A percentile compares a stretch with the other conserved stretches of the same genome.
phyloP scores from a whole-genome alignment of 2,888 invertebrate genomes.

The Leptinotarsa haldemani region DNA sequence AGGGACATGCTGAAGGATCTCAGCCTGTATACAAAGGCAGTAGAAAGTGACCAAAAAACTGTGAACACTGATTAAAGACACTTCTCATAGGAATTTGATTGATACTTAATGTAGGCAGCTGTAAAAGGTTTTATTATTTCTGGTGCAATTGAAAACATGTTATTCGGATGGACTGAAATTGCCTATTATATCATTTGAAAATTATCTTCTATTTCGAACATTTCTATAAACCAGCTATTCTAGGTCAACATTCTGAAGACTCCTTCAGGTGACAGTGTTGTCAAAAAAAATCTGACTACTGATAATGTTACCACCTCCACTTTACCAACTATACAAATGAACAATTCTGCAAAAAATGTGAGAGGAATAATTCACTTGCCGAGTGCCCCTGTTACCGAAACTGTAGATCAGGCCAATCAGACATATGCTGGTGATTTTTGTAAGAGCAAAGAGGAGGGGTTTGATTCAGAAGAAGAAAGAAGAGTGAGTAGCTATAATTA shows the following conservation, averaged over 20 bases:
- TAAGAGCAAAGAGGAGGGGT: conserved; percentile 52
- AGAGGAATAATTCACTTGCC: conserved; percentile 54
- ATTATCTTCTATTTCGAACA: not conserved
- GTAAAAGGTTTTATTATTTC: no score
- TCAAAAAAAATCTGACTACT: conserved; percentile 47
- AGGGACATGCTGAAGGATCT: no score
- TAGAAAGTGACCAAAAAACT: no score
- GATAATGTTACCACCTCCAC: conserved; percentile 48
- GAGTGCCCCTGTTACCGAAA: conserved; percentile 49
- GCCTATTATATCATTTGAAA: no score
- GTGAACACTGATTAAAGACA: no score
- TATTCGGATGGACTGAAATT: no score
- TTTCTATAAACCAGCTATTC: conserved; percentile 6
- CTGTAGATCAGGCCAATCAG: conserved; percentile 58
- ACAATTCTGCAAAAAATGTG: conserved; percentile 43
- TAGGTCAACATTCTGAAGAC: conserved; percentile 52
- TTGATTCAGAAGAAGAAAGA: conserved; percentile 56
- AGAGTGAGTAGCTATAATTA: not conserved
- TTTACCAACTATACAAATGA: conserved; percentile 43
- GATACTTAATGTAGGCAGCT: no score
- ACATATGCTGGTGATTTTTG: conserved; percentile 55
- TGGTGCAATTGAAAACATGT: no score
- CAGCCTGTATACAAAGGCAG: no score
- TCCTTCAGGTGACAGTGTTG: conserved; percentile 39
- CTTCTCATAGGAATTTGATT: no score